Evolutionary conservation across 1,140 invertebrate species (phyloP).

Genomic region (Cyphomyrmex costatus): DNA sequence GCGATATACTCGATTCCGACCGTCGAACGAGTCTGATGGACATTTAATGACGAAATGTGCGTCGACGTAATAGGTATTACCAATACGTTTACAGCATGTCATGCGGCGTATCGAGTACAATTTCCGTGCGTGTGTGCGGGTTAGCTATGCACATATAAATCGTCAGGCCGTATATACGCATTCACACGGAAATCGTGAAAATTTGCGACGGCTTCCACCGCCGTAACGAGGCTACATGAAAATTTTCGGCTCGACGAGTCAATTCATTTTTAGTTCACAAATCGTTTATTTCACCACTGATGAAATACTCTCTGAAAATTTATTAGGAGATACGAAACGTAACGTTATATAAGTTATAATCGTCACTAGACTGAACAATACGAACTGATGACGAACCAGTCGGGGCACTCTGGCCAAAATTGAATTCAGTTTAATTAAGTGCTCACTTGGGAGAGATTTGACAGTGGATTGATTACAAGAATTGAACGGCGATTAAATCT

Average conservation of each 20-base stretch:
- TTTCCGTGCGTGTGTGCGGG: background rate
- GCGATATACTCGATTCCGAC: constrained; percentile 59
- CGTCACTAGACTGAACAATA: constrained; percentile 4
- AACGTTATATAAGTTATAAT: background rate
- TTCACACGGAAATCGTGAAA: constrained; percentile 45
- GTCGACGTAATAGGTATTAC: constrained; percentile 53
- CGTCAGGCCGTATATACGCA: background rate
- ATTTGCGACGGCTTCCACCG: background rate
- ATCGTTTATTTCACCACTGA: constrained; percentile 1
- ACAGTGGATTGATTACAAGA: constrained; percentile 49
- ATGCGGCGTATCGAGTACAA: constrained; percentile 21
- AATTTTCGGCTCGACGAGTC: constrained; percentile 45
- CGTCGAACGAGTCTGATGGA: constrained; percentile 55
- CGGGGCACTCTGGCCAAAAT: constrained; percentile 19
- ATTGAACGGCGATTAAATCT: constrained; percentile 39
- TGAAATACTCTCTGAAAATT: background rate
- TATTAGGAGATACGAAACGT: background rate
- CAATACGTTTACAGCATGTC: constrained; percentile 42
- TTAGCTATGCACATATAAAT: constrained; percentile 31
- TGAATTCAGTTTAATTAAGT: constrained; percentile 59
- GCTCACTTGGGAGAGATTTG: constrained; percentile 23
- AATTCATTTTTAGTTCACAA: constrained; percentile 20
- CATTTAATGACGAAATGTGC: constrained; percentile 63
- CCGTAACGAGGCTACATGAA: constrained; percentile 1
- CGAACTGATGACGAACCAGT: constrained; percentile 24